phyloP scores from a whole-genome alignment of 2,888 invertebrate species.

The Chrysolina oricalcia region DNA sequence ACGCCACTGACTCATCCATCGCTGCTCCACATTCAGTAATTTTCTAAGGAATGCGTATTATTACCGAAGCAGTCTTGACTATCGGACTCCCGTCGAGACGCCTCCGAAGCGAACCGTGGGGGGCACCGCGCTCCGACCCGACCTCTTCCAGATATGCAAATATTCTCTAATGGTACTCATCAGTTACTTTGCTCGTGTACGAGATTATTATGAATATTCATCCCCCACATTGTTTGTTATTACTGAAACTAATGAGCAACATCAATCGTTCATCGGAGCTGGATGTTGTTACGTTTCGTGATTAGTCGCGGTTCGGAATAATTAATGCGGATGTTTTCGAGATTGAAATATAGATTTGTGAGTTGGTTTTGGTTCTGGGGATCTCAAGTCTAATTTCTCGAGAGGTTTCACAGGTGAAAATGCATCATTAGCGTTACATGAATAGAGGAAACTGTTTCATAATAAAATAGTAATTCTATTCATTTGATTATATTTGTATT shows the following conservation, averaged over 20 bases:
- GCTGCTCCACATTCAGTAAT: conserved; percentile 41
- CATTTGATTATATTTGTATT: no score
- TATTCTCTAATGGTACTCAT: conserved; percentile 50
- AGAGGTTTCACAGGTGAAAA: no score
- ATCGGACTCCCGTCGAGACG: conserved; percentile 49
- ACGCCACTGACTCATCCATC: conserved; percentile 6
- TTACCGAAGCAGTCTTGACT: conserved; percentile 48
- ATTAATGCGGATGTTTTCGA: conserved; percentile 9
- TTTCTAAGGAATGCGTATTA: conserved; percentile 43
- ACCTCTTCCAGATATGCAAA: conserved; percentile 51
- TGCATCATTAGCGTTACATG: no score
- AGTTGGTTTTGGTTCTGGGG: neutral
- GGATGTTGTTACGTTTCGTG: conserved; percentile 26
- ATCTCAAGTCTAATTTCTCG: neutral
- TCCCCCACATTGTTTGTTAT: conserved; percentile 52
- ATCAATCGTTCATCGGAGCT: conserved; percentile 38
- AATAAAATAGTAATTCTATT: no score
- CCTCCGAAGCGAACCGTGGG: conserved; percentile 48
- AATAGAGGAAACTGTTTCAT: no score
- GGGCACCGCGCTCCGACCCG: conserved; percentile 41
- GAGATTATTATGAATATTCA: conserved; percentile 49
- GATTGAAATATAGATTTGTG: conserved; percentile 6
- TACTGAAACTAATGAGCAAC: conserved; percentile 46
- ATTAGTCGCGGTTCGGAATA: conserved; percentile 19
- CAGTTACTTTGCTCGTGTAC: conserved; percentile 46